Evolutionary conservation across 1,140 invertebrate species (phyloP), one percentile per base, ranked within the genome.

Genomic region (Lethrus apterus): DNA sequence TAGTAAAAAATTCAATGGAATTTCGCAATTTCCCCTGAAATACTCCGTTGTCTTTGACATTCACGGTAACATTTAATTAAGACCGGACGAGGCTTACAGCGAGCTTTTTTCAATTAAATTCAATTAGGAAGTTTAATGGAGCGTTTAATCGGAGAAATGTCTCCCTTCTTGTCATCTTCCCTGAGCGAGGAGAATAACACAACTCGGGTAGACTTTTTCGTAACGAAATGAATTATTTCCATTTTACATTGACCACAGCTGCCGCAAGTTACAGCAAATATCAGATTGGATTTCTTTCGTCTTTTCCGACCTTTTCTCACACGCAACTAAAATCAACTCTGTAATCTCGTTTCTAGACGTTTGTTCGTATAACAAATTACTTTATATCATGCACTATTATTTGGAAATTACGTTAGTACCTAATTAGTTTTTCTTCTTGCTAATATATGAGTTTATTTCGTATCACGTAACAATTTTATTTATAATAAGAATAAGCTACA

Each of bases 221-320:
- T 48, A 51, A 41, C n/a, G n/a, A n/a, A n/a, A n/a, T n/a, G 44
- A 46, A 51, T 51, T 51, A 51, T 51, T 51, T 51, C 44, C 44
- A 51, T 46, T 51, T 51, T 51, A 51, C 48, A 51, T 46, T 51
- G 48, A 51, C 48, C 48, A 46, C 48, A 51, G 48, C 43, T 51
- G 48, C 48, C 36, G 48, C 44, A 43, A 51, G 20, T 51, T 51
- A 24, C 33, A 46, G 36, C 44, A 51, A 51, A 51, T 42, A 51
- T 51, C 44, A 41, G 35, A 51, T 40, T 51, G 44, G 41, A 40
- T 44, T 50, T 44, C 41, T 44, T 38, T 50, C 32, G 24, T 5
- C 4, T 10, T 26, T 26, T 26, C 24, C 19, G 30, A 14, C 4
- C 10, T 14, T 3, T 32, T 32, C 3, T 32, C 14, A 11, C n/a